Percentiles rank a stretch among this genome's conserved stretches.
Evolutionary conservation across 2,113 vertebrate genomes (phyloP).

Genomic region (Protomyctophum bolini): DNA sequence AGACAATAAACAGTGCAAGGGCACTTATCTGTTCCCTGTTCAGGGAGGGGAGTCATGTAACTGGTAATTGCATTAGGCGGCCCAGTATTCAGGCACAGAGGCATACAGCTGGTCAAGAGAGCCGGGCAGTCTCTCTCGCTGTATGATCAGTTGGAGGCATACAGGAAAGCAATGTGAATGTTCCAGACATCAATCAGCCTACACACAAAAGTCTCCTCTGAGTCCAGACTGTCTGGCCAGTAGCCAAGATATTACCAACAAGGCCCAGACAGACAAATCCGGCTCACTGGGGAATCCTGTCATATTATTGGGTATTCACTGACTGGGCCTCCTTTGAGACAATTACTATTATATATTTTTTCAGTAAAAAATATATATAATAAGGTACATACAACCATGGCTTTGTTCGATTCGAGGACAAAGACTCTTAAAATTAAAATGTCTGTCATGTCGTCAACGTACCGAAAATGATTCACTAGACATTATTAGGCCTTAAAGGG

Average conservation of each 20-base stretch:
- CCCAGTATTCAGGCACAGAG: not conserved
- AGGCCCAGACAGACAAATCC: not conserved
- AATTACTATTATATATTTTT: constrained; percentile 6
- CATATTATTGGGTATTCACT: not conserved
- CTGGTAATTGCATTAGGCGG: not conserved
- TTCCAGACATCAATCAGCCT: too few relatives aligned
- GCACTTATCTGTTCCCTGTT: not conserved
- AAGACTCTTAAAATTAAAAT: too few relatives aligned
- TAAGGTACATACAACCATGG: too few relatives aligned
- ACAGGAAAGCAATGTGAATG: too few relatives aligned
- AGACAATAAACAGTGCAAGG: not conserved
- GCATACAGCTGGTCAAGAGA: not conserved
- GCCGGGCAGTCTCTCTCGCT: too few relatives aligned
- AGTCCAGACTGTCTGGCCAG: not conserved
- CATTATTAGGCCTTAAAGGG: too few relatives aligned
- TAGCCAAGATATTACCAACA: not conserved
- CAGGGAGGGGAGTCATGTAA: not conserved
- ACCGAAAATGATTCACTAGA: too few relatives aligned
- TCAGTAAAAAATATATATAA: constrained; percentile 11
- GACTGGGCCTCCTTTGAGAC: not conserved
- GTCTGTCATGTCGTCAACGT: too few relatives aligned
- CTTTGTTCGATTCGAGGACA: too few relatives aligned
- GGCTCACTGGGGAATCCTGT: constrained; percentile 2
- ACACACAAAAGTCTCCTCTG: not conserved
- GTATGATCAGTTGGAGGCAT: too few relatives aligned